Percentiles rank a stretch among this genome's conserved stretches.
These are phyloP conservation scores for Malacosoma neustria DNA, from an alignment of 2,888 invertebrate species.

Conservation along the genomic window DNA sequence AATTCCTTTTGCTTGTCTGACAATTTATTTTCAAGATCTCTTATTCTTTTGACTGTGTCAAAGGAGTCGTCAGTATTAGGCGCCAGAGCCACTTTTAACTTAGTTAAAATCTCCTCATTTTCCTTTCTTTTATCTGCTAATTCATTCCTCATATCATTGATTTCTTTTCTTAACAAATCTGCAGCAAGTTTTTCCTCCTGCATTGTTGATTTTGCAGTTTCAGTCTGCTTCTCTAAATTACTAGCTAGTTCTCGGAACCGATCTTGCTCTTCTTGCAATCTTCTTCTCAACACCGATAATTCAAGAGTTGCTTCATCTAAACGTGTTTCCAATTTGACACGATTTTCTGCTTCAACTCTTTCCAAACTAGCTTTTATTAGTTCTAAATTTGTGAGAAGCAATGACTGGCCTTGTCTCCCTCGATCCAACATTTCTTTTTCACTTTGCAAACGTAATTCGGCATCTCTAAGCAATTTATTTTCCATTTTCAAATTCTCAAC, in stretches of 20 bases:
- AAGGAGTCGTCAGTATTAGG: slow-evolving; percentile 74
- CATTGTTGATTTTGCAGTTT: slow-evolving; percentile 79
- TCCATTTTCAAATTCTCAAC: slow-evolving; percentile 84
- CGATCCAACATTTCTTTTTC: slow-evolving; percentile 87
- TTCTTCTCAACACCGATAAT: slow-evolving; percentile 83
- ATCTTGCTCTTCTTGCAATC: slow-evolving; percentile 89
- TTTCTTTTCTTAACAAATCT: slow-evolving; percentile 75
- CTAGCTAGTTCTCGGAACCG: slow-evolving; percentile 81
- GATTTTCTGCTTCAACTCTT: slow-evolving; percentile 87
- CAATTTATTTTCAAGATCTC: slow-evolving; percentile 80
- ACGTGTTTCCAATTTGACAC: slow-evolving; percentile 82
- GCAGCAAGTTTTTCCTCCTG: slow-evolving; percentile 82
- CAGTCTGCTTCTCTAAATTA: slow-evolving; percentile 81
- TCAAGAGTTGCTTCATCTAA: slow-evolving; percentile 86
- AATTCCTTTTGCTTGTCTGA: slow-evolving; percentile 78
- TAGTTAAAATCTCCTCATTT: slow-evolving; percentile 81
- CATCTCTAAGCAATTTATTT: slow-evolving; percentile 83
- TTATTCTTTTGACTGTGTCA: slow-evolving; percentile 78
- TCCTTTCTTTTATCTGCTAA: slow-evolving; percentile 75
- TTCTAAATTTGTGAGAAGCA: slow-evolving; percentile 90
- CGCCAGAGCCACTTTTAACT: slow-evolving; percentile 77
- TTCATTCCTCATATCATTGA: slow-evolving; percentile 75
- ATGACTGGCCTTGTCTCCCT: slow-evolving; percentile 85
- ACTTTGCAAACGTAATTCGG: slow-evolving; percentile 84
- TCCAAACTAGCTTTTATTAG: slow-evolving; percentile 92